phyloP scores from a whole-genome alignment of 1,140 invertebrate genomes.

The Sminthurinus signatus region DNA sequence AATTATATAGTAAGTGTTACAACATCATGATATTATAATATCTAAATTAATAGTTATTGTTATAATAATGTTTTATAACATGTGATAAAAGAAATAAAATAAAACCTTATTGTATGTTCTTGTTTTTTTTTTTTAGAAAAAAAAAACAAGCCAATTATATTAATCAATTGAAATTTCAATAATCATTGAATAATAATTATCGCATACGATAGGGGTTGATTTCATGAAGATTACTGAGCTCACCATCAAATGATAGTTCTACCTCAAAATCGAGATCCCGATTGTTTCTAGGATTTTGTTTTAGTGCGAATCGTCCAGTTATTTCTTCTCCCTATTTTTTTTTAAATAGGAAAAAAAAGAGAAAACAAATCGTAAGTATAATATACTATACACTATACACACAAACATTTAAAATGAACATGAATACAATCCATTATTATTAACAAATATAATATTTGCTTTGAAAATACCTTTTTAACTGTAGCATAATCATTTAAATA shows the following conservation, averaged over 20 bases:
- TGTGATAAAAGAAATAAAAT: too few species aligned
- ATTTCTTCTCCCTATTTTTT: conserved; percentile 87
- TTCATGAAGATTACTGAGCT: conserved; percentile 82
- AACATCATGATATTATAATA: not conserved
- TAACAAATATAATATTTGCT: too few species aligned
- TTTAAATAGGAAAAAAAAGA: not conserved
- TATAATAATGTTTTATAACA: too few species aligned
- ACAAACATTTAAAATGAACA: not conserved
- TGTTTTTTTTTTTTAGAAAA: too few species aligned
- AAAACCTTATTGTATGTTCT: too few species aligned
- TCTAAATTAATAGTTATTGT: not conserved
- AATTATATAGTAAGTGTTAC: too few species aligned
- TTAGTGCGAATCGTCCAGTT: conserved; percentile 83
- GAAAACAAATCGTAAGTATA: conserved; percentile 4
- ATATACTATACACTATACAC: not conserved
- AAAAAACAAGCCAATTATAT: too few species aligned
- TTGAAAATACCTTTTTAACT: conserved; percentile 68
- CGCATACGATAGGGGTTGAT: conserved; percentile 94
- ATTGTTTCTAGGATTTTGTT: conserved; percentile 91
- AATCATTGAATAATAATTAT: conserved; percentile 54
- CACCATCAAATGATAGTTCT: conserved; percentile 89
- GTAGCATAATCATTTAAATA: conserved; percentile 96
- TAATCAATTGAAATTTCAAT: not conserved
- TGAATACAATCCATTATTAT: too few species aligned
- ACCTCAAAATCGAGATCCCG: conserved; percentile 95